phyloP scores from a whole-genome alignment of 2,113 vertebrate species.

The Echinops telfairi region DNA sequence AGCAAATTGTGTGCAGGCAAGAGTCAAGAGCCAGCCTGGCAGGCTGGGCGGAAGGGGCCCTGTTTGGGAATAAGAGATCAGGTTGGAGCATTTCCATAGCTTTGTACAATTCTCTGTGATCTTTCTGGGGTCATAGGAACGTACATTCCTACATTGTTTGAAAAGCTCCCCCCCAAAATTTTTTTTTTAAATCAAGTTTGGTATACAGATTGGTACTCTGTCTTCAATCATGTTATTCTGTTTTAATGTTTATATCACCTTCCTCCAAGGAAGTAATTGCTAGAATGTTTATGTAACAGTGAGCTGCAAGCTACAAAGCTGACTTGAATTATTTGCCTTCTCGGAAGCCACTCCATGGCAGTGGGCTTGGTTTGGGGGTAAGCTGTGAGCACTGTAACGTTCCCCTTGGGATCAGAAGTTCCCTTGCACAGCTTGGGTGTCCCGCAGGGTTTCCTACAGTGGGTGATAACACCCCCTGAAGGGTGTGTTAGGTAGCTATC shows the following conservation, averaged over 20 bases:
- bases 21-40: not conserved
- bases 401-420: not conserved
- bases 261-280: not conserved
- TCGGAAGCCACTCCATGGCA: not conserved
- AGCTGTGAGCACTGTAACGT: not conserved
- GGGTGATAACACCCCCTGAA: no score
- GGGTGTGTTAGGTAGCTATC: no score
- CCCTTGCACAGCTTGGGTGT: no score
- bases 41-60: not conserved
- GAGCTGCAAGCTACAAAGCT: not conserved
- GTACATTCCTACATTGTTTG: not conserved
- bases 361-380: not conserved
- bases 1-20: not conserved
- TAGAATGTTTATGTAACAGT: not conserved
- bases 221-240: not conserved
- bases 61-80: constrained; percentile 13
- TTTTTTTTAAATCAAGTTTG: not conserved
- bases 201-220: not conserved
- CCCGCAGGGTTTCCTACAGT: no score
- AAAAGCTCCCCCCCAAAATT: not conserved
- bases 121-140: constrained; percentile 23
- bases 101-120: constrained; percentile 12
- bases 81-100: constrained; percentile 9
- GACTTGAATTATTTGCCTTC: constrained; percentile 5
- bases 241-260: not conserved